Conservation (phyloP, 2,888 invertebrate genomes). For the Lucinisca nassula region DNA sequence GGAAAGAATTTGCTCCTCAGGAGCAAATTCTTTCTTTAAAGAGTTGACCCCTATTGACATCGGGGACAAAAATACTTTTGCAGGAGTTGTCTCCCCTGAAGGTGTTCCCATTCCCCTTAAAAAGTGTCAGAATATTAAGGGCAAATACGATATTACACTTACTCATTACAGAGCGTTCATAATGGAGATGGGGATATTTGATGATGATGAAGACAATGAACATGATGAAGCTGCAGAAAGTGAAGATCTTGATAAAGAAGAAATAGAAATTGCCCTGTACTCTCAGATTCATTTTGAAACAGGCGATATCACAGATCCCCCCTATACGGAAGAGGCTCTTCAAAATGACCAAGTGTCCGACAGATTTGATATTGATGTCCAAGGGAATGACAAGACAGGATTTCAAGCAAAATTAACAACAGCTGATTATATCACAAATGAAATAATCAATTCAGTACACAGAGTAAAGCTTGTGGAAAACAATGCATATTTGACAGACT, state of each 20-base stretch:
- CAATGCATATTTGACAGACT: neutral
- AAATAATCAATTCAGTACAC: slow-evolving; percentile 21
- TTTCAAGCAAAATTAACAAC: slow-evolving; percentile 17
- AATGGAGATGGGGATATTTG: no score
- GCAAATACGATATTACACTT: no score
- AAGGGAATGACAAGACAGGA: slow-evolving; percentile 34
- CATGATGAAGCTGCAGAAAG: neutral
- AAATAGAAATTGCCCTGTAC: slow-evolving; percentile 51
- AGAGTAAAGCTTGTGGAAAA: neutral
- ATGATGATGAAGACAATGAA: no score
- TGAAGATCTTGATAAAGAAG: neutral
- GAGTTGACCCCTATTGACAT: no score
- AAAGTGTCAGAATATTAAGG: no score
- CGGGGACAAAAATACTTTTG: no score
- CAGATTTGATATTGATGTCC: slow-evolving; percentile 21
- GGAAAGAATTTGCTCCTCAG: no score
- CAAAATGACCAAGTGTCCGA: neutral
- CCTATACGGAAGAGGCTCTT: neutral
- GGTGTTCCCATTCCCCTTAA: no score
- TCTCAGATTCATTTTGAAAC: slow-evolving; percentile 64
- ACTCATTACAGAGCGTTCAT: no score
- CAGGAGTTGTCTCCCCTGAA: no score
- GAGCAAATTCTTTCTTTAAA: no score
- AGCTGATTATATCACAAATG: slow-evolving; percentile 29
- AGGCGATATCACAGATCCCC: neutral